Percentiles rank a stretch among this genome's conserved stretches.
phyloP scores from a whole-genome alignment of 2,888 invertebrate species.

The Falcaria lacertinaria region DNA sequence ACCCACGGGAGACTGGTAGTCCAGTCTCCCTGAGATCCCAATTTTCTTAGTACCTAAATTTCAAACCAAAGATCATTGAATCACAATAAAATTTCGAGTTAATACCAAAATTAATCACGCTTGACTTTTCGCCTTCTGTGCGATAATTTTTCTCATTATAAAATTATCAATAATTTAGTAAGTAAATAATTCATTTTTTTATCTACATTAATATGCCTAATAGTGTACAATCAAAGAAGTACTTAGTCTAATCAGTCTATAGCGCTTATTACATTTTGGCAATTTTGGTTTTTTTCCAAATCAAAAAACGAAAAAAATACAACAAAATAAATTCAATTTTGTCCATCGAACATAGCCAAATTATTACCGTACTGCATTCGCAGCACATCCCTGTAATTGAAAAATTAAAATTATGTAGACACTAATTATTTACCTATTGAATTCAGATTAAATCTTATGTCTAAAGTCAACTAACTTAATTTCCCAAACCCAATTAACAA shows the following conservation, averaged over 20 bases:
- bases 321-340: constrained; percentile 56
- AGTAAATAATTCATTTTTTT: constrained; percentile 72
- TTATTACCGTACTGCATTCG: constrained; percentile 57
- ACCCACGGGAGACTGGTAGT: constrained; percentile 29
- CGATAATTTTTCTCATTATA: constrained; percentile 32
- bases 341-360: constrained; percentile 48
- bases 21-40: constrained; percentile 58
- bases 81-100: constrained; percentile 63
- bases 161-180: constrained; percentile 62
- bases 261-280: constrained; percentile 77
- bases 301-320: constrained; percentile 45
- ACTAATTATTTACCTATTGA: constrained; percentile 58
- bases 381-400: constrained; percentile 78
- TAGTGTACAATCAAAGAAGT: constrained; percentile 75
- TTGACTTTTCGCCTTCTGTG: constrained; percentile 52
- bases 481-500: constrained; percentile 78
- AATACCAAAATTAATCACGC: constrained; percentile 59
- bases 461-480: constrained; percentile 74
- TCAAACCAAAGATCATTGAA: constrained; percentile 61
- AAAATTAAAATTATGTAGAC: constrained; percentile 65
- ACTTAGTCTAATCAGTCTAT: constrained; percentile 80
- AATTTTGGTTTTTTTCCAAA: constrained; percentile 34
- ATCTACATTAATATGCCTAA: constrained; percentile 75
- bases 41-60: constrained; percentile 61
- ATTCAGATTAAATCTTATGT: constrained; percentile 77